A percentile compares a stretch with the other conserved stretches of the same genome.
These are phyloP conservation scores for Sphenopsis melanotis DNA, from an alignment of 2,797 vertebrate genomes.

Conservation along the genomic window DNA sequence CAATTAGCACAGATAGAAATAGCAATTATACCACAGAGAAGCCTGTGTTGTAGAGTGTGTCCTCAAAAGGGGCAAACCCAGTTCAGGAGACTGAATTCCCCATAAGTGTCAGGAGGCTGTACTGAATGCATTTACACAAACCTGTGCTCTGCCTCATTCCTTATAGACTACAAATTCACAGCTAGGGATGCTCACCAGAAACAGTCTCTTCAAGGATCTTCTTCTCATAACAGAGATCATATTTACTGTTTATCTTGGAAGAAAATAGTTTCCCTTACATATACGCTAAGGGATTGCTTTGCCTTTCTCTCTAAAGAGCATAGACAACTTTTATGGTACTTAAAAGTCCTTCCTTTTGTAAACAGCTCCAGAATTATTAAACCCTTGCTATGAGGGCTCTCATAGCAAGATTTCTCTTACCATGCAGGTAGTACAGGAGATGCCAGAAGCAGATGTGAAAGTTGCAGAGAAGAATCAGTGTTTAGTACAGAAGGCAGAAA, in stretches of 20 bases:
- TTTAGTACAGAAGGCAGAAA: neutral
- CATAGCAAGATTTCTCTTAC: neutral
- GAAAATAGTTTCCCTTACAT: neutral
- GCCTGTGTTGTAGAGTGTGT: neutral
- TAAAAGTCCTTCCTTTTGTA: neutral
- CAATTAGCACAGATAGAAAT: neutral
- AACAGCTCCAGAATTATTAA: neutral
- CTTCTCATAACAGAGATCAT: neutral
- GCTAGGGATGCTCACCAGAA: neutral
- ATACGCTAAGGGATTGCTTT: neutral
- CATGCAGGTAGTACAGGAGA: rapidly evolving
- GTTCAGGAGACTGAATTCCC: neutral
- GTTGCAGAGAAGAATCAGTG: neutral
- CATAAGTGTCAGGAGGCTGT: neutral
- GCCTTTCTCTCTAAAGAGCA: neutral
- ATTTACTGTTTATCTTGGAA: neutral
- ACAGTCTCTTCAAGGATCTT: neutral
- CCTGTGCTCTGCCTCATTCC: neutral
- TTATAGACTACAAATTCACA: neutral
- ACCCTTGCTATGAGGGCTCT: neutral
- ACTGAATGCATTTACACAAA: neutral
- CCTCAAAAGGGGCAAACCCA: neutral
- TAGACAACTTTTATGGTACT: neutral
- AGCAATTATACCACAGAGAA: neutral
- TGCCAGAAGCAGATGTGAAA: neutral